Evolutionary conservation across 53 echinoderm and acorn worm genomes (phyloP).

Genomic region (Temnopleurus reevesii): DNA sequence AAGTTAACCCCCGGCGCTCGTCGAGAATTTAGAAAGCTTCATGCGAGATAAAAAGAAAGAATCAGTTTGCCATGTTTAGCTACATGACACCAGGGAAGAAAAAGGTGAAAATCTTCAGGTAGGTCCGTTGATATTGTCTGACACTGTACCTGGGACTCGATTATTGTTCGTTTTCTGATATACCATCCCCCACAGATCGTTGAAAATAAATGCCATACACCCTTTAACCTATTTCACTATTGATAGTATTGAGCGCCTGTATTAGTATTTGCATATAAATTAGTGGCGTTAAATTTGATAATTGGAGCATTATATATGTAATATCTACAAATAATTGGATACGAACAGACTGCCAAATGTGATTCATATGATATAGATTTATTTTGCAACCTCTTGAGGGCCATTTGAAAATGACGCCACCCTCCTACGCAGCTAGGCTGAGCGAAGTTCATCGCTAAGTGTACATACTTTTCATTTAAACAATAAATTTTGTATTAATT

Average conservation of each 20-base stretch:
- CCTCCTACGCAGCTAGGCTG: no score
- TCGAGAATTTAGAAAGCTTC: background rate
- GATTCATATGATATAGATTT: no score
- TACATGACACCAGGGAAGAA: background rate
- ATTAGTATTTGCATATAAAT: background rate
- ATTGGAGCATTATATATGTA: background rate
- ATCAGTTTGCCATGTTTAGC: background rate
- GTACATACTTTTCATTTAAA: no score
- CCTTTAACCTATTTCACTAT: no score
- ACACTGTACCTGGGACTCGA: background rate
- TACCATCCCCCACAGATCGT: background rate
- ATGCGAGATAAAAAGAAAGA: background rate
- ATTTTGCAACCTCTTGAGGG: no score
- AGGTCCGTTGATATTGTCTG: background rate
- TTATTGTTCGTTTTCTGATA: background rate
- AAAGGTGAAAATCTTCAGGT: background rate
- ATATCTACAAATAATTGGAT: no score
- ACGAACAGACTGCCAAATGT: no score
- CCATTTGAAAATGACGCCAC: no score
- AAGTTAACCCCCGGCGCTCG: constrained; percentile 1
- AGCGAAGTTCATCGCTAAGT: no score
- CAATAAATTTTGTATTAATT: no score
- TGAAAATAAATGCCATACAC: no score
- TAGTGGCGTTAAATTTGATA: background rate
- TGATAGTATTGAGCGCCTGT: no score